Evolutionary conservation across 2,888 invertebrate species (phyloP).

Genomic region (Cantharis rufa): DNA sequence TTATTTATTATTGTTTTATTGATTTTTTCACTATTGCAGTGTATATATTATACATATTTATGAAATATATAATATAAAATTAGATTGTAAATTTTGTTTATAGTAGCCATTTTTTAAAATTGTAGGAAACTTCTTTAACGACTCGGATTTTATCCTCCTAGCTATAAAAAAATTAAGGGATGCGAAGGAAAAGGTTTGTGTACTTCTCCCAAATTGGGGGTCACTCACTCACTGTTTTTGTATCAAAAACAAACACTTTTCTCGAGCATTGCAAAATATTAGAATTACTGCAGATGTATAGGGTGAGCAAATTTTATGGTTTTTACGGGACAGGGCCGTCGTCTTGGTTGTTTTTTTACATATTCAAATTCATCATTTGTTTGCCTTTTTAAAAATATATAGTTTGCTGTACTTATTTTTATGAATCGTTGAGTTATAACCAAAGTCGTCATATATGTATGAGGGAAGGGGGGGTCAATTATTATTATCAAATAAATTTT

Average conservation of each 20-base stretch:
- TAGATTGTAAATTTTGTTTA: conserved; percentile 33
- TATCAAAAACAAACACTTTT: neutral
- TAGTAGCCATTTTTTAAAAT: conserved; percentile 16
- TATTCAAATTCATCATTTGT: neutral
- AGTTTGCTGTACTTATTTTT: neutral
- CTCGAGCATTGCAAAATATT: neutral
- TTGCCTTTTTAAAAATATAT: neutral
- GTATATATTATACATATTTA: conserved; percentile 8
- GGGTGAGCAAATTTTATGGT: neutral
- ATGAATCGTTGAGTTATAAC: neutral
- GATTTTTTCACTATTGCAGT: conserved; percentile 10
- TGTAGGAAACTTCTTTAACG: neutral
- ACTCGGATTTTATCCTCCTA: neutral
- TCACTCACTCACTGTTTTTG: neutral
- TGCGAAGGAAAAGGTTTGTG: neutral
- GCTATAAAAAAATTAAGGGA: neutral
- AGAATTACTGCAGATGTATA: neutral
- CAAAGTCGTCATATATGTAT: neutral
- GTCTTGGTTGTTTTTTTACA: neutral
- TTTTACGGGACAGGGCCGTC: neutral
- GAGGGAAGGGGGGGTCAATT: too few species aligned
- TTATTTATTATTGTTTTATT: conserved; percentile 24
- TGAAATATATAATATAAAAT: conserved; percentile 21
- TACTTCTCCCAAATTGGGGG: neutral
- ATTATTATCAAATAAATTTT: too few species aligned